Percentiles rank a stretch among this genome's conserved stretches.
phyloP scores from a whole-genome alignment of 2,888 invertebrate species.

The Clistopyga incitator region DNA sequence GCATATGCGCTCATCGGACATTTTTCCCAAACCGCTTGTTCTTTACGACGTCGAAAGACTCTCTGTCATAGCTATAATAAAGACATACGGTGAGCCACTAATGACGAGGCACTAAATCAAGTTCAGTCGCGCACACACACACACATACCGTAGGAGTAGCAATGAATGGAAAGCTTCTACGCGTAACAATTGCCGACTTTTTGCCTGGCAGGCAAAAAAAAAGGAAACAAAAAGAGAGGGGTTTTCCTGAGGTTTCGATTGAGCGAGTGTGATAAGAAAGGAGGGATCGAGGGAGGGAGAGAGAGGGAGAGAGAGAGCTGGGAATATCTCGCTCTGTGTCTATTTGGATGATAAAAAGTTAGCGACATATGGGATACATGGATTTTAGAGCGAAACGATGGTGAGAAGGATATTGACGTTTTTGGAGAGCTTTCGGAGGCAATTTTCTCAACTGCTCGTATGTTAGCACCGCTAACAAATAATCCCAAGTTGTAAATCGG shows the following conservation, averaged over 20 bases:
- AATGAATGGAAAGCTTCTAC: slow-evolving; percentile 45
- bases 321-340: no score
- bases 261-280: background rate
- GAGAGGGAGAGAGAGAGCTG: no score
- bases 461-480: slow-evolving; percentile 11
- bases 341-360: no score
- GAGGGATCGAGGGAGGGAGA: background rate
- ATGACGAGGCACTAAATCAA: slow-evolving; percentile 16
- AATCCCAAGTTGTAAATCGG: slow-evolving; percentile 44
- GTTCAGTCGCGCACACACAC: slow-evolving; percentile 32
- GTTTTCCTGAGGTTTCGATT: background rate
- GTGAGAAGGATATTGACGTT: background rate
- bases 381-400: background rate
- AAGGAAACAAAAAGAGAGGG: background rate
- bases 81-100: background rate
- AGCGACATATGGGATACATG: background rate
- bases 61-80: slow-evolving; percentile 9
- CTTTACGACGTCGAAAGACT: background rate
- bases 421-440: slow-evolving; percentile 8
- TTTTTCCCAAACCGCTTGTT: no score
- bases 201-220: no score
- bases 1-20: background rate
- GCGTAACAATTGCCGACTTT: no score
- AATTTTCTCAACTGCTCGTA: slow-evolving; percentile 8
- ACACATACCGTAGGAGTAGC: slow-evolving; percentile 28